Evolutionary conservation across 2,888 invertebrate genomes (phyloP), one percentile per base, ranked within the genome.

Genomic region (Stegophylla sp.): DNA sequence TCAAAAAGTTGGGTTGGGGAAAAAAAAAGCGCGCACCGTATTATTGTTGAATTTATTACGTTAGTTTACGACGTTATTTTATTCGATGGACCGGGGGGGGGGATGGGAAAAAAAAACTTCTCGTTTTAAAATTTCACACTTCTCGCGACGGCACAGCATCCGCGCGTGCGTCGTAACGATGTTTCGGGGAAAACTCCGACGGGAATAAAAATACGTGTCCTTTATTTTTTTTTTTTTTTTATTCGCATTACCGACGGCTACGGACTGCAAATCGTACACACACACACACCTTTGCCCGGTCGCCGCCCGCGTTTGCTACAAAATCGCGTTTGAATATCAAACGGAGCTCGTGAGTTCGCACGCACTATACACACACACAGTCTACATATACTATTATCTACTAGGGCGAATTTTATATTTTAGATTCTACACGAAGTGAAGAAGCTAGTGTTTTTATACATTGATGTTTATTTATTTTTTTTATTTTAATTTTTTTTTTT

Each of bases 1-100:
- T 34, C 9, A 48, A 74, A 73, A 74, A 63, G 48, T 48, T 48
- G n/a, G 26, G 34, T 34, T 5, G 34, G 7, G 7, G 7, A 23
- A 56, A 56, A 45, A 59, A 71, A 59, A 59, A 43, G 4, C 12
- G 34, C 10, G 1, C 41, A 9, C 45, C 61, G 45, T 73, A 45
- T 74, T 73, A 45, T 74, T 48, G 28, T 48, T 63, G 59, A 63
- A 63, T 48, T 74, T 74, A 74, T 63, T 74, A 63, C 63, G 28
- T 63, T 74, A 34, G 48, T 74, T 74, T 63, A 74, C 63, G 73
- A 61, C 61, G 13, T 73, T 53, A 56, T 56, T 56, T 73, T 61
- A 74, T 51, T 34, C 34, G 34, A 7, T 7, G 34, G 34, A 20
- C 7, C n/a, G 17, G 12, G n/a, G 3, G 20, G 1, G 17, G 15